phyloP scores from a whole-genome alignment of 1,140 invertebrate species.

The Panagrolaimus sp. region DNA sequence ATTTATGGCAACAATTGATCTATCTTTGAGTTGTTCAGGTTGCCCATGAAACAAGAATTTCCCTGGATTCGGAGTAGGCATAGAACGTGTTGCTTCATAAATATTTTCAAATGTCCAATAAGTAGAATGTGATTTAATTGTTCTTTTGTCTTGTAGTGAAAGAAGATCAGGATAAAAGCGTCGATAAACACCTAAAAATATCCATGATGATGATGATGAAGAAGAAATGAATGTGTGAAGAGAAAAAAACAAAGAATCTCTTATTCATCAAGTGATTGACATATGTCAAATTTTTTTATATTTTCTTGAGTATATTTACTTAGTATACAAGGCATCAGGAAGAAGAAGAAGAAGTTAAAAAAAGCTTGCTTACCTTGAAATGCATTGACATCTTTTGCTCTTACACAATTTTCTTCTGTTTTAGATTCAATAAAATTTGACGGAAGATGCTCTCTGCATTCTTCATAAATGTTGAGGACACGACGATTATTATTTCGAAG shows the following conservation, averaged over 20 bases:
- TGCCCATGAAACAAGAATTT: slow-evolving; percentile 31
- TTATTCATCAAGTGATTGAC: neutral
- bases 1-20: slow-evolving; percentile 41
- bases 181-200: slow-evolving; percentile 40
- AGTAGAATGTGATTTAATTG: slow-evolving; percentile 38
- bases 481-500: slow-evolving; percentile 46
- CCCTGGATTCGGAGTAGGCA: slow-evolving; percentile 34
- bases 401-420: slow-evolving; percentile 42
- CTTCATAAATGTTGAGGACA: slow-evolving; percentile 42
- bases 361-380: slow-evolving; percentile 36
- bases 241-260: too few species aligned
- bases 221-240: neutral
- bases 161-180: slow-evolving; percentile 44
- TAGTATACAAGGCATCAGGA: too few species aligned
- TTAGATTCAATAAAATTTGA: slow-evolving; percentile 42
- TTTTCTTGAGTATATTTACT: too few species aligned
- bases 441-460: slow-evolving; percentile 29
- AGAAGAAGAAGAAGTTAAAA: neutral
- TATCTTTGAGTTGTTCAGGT: slow-evolving; percentile 28
- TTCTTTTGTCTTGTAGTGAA: slow-evolving; percentile 33
- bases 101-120: slow-evolving; percentile 48
- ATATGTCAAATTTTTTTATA: too few species aligned
- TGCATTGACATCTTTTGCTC: slow-evolving; percentile 37
- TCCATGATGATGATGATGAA: neutral
- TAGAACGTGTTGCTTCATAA: slow-evolving; percentile 18